These are phyloP conservation scores for Nasonia giraulti DNA, from an alignment of 1,140 invertebrate species.

Conservation along the genomic window DNA sequence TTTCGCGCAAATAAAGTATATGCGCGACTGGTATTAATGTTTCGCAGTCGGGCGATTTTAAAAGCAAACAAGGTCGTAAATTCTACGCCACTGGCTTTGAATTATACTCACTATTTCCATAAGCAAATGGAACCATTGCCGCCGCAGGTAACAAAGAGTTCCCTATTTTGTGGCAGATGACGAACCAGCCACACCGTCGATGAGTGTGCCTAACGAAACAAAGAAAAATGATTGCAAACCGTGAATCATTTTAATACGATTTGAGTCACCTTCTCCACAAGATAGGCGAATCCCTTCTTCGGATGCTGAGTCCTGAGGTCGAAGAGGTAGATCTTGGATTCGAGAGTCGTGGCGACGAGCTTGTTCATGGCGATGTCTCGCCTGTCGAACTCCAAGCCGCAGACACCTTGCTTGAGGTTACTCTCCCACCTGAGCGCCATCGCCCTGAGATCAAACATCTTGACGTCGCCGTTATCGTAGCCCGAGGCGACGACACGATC, in stretches of 20 bases:
- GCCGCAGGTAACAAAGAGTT: slow-evolving; percentile 92
- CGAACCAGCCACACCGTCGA: slow-evolving; percentile 90
- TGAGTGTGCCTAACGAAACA: slow-evolving; percentile 78
- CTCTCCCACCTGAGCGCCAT: slow-evolving; percentile 93
- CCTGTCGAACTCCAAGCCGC: slow-evolving; percentile 92
- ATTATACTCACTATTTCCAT: slow-evolving; percentile 91
- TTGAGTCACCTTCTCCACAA: slow-evolving; percentile 81
- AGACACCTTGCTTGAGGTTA: slow-evolving; percentile 95
- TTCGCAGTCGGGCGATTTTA: too few relatives aligned
- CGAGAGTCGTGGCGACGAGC: slow-evolving; percentile 92
- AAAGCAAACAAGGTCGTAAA: too few relatives aligned
- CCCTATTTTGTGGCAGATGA: slow-evolving; percentile 94
- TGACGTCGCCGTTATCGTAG: slow-evolving; percentile 97
- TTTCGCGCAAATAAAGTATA: not conserved
- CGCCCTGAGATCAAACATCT: slow-evolving; percentile 93
- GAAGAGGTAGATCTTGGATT: slow-evolving; percentile 93
- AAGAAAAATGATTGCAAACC: slow-evolving; percentile 56
- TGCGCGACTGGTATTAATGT: not conserved
- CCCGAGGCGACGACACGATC: slow-evolving; percentile 92
- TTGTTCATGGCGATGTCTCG: slow-evolving; percentile 98
- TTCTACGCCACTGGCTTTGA: not conserved
- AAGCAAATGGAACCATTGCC: slow-evolving; percentile 90
- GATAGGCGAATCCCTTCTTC: slow-evolving; percentile 88
- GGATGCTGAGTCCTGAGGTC: slow-evolving; percentile 92
- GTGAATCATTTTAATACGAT: not conserved